These are phyloP conservation scores for Oscheius sp. DNA, from an alignment of 2,888 invertebrate species.

Conservation along the genomic window DNA sequence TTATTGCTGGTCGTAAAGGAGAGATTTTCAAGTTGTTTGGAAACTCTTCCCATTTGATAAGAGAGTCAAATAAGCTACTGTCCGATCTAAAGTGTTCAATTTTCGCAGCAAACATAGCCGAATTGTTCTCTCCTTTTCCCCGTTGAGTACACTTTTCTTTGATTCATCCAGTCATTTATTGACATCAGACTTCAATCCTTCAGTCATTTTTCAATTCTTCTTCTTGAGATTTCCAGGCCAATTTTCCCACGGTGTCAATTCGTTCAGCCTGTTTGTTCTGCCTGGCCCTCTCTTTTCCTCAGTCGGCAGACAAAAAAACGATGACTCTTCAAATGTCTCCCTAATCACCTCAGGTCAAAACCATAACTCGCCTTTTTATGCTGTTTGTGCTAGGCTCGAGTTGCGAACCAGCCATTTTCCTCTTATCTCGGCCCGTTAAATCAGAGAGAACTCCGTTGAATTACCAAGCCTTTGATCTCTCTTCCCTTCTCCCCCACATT, in stretches of 20 bases:
- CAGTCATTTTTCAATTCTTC: neutral
- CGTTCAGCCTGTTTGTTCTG: constrained; percentile 25
- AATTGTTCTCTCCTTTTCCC: neutral
- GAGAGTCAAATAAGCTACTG: no score
- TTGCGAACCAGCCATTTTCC: neutral
- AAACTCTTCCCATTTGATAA: neutral
- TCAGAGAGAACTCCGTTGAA: no score
- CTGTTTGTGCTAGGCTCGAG: neutral
- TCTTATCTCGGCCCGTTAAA: neutral
- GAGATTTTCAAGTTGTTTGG: neutral
- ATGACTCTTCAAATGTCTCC: neutral
- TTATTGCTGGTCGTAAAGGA: no score
- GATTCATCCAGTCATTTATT: neutral
- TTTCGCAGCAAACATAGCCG: neutral
- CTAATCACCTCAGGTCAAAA: neutral
- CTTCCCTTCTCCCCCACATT: neutral
- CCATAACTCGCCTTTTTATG: neutral
- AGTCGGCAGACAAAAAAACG: no score
- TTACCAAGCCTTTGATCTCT: neutral
- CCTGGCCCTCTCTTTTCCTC: neutral
- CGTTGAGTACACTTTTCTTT: neutral
- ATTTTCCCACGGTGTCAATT: constrained; percentile 27
- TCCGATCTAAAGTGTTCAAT: no score
- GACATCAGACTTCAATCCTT: neutral
- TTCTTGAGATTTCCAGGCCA: neutral